Percentiles rank a stretch among this genome's conserved stretches.
Conservation (phyloP, 1,140 invertebrate genomes). For the Ylistrum balloti region DNA sequence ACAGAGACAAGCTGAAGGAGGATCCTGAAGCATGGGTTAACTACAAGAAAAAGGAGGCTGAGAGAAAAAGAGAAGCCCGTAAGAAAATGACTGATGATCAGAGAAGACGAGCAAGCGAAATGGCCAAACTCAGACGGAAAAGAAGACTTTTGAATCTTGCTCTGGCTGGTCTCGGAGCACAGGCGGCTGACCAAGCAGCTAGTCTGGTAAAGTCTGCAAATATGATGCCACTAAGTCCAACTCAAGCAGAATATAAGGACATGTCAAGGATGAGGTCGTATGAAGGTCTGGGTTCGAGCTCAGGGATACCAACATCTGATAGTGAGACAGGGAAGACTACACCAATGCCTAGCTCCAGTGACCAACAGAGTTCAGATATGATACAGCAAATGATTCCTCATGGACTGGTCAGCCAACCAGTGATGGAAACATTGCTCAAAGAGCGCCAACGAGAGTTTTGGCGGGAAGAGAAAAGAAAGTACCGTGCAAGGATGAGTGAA, state of each 20-base stretch:
- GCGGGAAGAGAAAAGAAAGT: background rate
- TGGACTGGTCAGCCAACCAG: background rate
- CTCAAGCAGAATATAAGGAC: background rate
- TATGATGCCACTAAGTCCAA: background rate
- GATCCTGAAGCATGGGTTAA: slow-evolving; percentile 8
- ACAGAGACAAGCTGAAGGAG: background rate
- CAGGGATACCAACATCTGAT: background rate
- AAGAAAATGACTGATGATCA: slow-evolving; percentile 34
- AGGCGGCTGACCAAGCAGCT: background rate
- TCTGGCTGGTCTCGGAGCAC: background rate
- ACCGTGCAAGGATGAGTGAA: slow-evolving; percentile 20
- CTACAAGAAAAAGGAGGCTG: slow-evolving; percentile 23
- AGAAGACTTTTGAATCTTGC: slow-evolving; percentile 26
- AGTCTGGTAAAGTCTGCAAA: background rate
- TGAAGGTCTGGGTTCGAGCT: background rate
- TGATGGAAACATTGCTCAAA: background rate
- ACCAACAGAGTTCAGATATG: background rate
- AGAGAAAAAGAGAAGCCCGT: background rate
- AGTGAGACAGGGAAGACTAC: background rate
- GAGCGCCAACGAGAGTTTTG: background rate
- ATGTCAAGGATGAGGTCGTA: background rate
- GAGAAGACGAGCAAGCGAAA: background rate
- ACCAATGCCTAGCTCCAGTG: background rate
- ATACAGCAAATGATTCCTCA: background rate
- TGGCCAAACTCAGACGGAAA: slow-evolving; percentile 18